A percentile compares a stretch with the other conserved stretches of the same genome.
Conservation (phyloP, 2,113 vertebrate genomes). For the Brienomyrus longianalis region DNA sequence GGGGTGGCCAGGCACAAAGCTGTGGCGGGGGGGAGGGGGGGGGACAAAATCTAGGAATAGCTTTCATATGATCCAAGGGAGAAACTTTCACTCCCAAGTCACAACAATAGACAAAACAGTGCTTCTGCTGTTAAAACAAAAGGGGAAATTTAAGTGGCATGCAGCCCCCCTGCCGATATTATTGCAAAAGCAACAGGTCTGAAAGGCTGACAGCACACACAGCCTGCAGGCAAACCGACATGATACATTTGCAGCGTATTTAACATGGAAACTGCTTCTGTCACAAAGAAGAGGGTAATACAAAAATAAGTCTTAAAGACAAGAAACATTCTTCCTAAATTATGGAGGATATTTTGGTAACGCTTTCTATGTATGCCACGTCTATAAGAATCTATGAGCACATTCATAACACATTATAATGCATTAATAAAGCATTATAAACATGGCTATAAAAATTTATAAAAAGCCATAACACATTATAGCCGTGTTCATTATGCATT, state of each 20-base stretch:
- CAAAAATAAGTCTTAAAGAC: background rate
- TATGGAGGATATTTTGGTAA: background rate
- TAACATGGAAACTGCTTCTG: background rate
- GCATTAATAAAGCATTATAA: background rate
- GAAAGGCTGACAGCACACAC: background rate
- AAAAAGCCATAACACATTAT: background rate
- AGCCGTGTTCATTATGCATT: background rate
- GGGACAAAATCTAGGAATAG: constrained; percentile 59
- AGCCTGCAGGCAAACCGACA: background rate
- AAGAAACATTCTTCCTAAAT: background rate
- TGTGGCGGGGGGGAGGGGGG: constrained; percentile 18
- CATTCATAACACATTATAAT: background rate
- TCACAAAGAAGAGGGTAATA: background rate
- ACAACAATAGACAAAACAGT: constrained; percentile 44
- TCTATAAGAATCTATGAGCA: background rate
- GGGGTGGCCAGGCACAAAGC: constrained; percentile 30
- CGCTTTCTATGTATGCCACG: background rate
- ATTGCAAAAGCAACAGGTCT: constrained; percentile 24
- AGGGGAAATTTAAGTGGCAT: constrained; percentile 36
- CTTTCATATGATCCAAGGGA: constrained; percentile 52
- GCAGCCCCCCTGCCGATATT: constrained; percentile 33
- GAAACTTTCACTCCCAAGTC: constrained; percentile 39
- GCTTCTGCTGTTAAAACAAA: constrained; percentile 51
- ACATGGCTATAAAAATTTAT: background rate
- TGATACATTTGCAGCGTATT: background rate